Evolutionary conservation across 2,888 invertebrate genomes (phyloP).

Genomic region (Cinara cedri): DNA sequence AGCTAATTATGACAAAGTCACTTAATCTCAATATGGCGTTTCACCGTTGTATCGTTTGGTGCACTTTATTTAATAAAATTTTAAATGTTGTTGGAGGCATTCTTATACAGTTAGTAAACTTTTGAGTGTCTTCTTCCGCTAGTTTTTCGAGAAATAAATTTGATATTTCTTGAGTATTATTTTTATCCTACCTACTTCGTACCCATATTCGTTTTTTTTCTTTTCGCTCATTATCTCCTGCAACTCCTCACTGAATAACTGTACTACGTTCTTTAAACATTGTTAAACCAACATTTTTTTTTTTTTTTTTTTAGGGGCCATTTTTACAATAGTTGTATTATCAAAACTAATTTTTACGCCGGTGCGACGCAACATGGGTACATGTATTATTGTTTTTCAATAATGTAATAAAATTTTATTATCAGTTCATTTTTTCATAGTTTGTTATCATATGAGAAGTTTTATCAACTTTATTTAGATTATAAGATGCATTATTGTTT

Average conservation of each 20-base stretch:
- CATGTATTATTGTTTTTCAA: no score
- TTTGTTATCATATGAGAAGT: no score
- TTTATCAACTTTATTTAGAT: no score
- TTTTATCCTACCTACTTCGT: conserved; percentile 18
- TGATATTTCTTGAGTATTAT: conserved; percentile 3
- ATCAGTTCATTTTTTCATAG: no score
- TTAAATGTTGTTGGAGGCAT: conserved; percentile 7
- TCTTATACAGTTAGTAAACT: conserved; percentile 2
- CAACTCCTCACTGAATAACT: conserved; percentile 9
- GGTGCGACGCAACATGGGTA: no score
- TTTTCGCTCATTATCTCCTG: background rate
- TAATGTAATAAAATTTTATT: no score
- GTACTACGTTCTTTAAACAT: conserved; percentile 18
- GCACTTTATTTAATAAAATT: conserved; percentile 8
- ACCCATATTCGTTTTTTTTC: conserved; percentile 24
- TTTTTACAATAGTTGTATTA: background rate
- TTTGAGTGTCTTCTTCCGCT: conserved; percentile 3
- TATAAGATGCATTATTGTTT: no score
- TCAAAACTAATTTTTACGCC: no score
- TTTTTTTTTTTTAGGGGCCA: no score
- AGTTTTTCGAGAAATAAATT: conserved; percentile 14
- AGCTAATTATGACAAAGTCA: conserved; percentile 10
- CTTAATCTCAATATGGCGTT: background rate
- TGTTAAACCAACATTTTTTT: conserved; percentile 10
- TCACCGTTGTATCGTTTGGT: conserved; percentile 13